phyloP scores from a whole-genome alignment of 92 coral and sea anemone species.

The Diadumene lineata region DNA sequence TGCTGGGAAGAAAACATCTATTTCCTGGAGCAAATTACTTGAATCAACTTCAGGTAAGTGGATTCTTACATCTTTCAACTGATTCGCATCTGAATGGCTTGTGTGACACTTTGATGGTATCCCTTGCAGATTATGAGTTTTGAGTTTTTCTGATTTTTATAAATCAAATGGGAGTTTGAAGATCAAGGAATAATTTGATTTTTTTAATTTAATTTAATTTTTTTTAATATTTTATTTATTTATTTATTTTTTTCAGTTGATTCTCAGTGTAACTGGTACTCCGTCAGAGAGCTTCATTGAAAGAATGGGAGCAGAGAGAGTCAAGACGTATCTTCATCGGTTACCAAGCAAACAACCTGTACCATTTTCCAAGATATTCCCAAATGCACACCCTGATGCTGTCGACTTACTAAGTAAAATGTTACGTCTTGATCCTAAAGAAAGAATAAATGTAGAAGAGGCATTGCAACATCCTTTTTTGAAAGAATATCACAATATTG shows the following conservation, averaged over 20 bases:
- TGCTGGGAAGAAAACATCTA: slow-evolving; percentile 90
- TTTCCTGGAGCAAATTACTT: slow-evolving; percentile 97
- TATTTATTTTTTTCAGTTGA: slow-evolving; percentile 51
- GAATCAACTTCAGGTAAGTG: slow-evolving; percentile 91
- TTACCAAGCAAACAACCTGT: slow-evolving; percentile 86
- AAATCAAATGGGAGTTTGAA: neutral
- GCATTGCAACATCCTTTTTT: slow-evolving; percentile 79
- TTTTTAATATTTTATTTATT: too few relatives aligned
- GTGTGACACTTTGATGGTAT: slow-evolving; percentile 11
- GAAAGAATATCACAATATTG: slow-evolving; percentile 83
- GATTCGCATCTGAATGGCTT: neutral
- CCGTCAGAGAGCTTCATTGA: slow-evolving; percentile 82
- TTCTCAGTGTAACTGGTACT: slow-evolving; percentile 97
- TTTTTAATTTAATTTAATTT: too few relatives aligned
- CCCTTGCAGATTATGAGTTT: neutral
- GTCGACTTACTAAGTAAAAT: slow-evolving; percentile 80
- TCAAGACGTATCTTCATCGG: slow-evolving; percentile 82
- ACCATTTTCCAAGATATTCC: slow-evolving; percentile 76
- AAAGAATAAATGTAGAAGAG: slow-evolving; percentile 76
- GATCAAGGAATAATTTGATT: too few relatives aligned
- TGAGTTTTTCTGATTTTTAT: neutral
- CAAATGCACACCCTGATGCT: slow-evolving; percentile 65
- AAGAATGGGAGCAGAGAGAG: slow-evolving; percentile 98
- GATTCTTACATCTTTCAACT: too few relatives aligned
- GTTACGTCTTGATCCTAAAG: slow-evolving; percentile 85